Base-by-base conservation (phyloP, 2,113 vertebrate genomes). In the Cephalopholis sonnerati region DNA sequence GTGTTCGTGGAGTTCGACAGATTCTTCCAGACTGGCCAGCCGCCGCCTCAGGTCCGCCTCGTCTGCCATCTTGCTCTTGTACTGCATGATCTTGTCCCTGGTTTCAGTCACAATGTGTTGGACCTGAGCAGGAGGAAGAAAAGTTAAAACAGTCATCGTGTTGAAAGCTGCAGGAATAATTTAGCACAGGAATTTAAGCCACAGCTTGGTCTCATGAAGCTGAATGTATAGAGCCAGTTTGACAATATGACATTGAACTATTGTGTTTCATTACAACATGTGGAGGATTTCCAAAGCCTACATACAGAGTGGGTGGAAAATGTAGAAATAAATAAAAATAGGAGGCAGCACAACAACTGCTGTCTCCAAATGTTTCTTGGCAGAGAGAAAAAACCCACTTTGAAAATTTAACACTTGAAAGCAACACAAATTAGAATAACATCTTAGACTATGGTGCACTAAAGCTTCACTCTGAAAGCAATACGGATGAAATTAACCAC, bases 31-130 rank as follows among this genome's bases (percentile, higher is more conserved):
- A 95, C 77, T 98, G 96, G 93, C 92, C 74, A 99, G 97, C 72
- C 97, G 97, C 74, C 96, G 96, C 93, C 96, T 96, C 63, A 99
- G 96, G 91, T 99, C 98, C 12, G 94, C 95, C 86, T 99, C 98
- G 82, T 98, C 98, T 9, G 95, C 96, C 87, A 98, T 96, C 94
- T 96, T 98, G 80, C 92, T 97, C 92, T 98, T 98, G 94, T 98
- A 99, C 17, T 97, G 97, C 86, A 99, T 87, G 87, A 99, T 97
- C 84, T 98, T 99, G 90, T 99, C 98, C 87, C 97, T 96, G 66
- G 98, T 99, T 93, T 99, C 98, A 25, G 96, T 96, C 91, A 99
- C 95, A 50, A 99, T 97, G 93, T 99, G 97, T 41, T 99, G 97
- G 74, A 94, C 93, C 93, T 94, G 81, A 82, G 17, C 20, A 12